These are phyloP conservation scores for Ormia ochracea DNA, from an alignment of 2,888 invertebrate species.

Conservation along the genomic window DNA sequence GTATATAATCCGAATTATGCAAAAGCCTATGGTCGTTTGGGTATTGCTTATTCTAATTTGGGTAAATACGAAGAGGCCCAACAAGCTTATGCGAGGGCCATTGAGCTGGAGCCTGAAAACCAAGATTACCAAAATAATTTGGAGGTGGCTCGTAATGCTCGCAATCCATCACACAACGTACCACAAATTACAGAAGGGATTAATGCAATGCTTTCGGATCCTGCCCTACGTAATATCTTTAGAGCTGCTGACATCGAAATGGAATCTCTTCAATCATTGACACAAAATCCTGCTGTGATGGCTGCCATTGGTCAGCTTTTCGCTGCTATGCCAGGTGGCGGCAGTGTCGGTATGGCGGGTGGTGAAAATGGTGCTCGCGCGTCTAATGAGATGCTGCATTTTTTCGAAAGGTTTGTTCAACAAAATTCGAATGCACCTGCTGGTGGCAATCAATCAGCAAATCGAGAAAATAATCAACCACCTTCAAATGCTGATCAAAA, in stretches of 20 bases:
- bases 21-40: constrained; percentile 96
- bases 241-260: constrained; percentile 71
- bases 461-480: constrained; percentile 46
- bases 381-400: constrained; percentile 70
- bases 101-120: constrained; percentile 94
- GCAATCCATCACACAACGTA: constrained; percentile 65
- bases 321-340: constrained; percentile 64
- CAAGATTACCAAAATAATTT: constrained; percentile 92
- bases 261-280: constrained; percentile 69
- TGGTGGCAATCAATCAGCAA: constrained; percentile 29
- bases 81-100: constrained; percentile 90
- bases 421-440: constrained; percentile 67
- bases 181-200: constrained; percentile 70
- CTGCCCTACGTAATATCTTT: constrained; percentile 70
- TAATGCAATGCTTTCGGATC: constrained; percentile 71
- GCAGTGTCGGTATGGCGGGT: constrained; percentile 42
- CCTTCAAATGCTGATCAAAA: constrained; percentile 63
- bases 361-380: constrained; percentile 56
- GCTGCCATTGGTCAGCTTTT: constrained; percentile 69
- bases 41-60: constrained; percentile 88
- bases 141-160: constrained; percentile 82
- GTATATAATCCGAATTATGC: constrained; percentile 93
- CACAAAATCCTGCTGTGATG: constrained; percentile 72
- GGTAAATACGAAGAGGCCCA: constrained; percentile 90
- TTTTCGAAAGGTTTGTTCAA: constrained; percentile 71